Evolutionary conservation across 2,113 vertebrate genomes (phyloP), one percentile per base, ranked within the genome.

Genomic region (Gobius niger): DNA sequence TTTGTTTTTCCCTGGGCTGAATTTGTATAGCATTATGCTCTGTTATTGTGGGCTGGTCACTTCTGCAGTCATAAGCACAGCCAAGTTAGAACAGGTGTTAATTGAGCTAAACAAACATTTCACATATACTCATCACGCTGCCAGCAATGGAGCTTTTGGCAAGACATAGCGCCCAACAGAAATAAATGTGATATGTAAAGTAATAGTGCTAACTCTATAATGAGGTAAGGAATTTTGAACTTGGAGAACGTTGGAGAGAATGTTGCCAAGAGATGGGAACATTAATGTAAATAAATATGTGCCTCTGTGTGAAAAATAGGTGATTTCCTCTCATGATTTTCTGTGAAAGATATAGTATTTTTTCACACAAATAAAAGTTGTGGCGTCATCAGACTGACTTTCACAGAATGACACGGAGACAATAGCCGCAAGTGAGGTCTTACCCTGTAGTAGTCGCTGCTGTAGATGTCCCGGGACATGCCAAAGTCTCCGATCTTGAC

Each of bases 401-500:
- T 14, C 54, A 7, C 13, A 12, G 13, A 15, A 60, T 8, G 42
- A 40, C n/a, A 14, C 57, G n/a, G 57, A 42, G 6, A 59, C 34
- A 47, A 11, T 9, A 52, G 1, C n/a, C n/a, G n/a, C 7, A 7
- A 12, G 44, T 41, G 15, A 69, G 15, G 44, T 46, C 96, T 94
- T 93, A 99, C 98, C 95, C 98, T 94, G 92, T 99, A 99, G 93
- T 99, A 99, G 91, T 99, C 97, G 1, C 95, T 98, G 94, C 96
- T 99, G 92, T 99, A 99, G 89, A 99, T 96, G 61, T 99, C 98
- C 86, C 98, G 93, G 63, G 98, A 99, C 98, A 99, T 99, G 89
- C 98, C 97, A 34, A 99, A 99, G 89, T 99, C 98, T 73, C 98
- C 98, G 0, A 99, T 99, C 94, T 99, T 99, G 78, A 99, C 97